Percentiles rank a stretch among this genome's conserved stretches.
phyloP scores from a whole-genome alignment of 2,797 vertebrate species.

The Echiichthys vipera region DNA sequence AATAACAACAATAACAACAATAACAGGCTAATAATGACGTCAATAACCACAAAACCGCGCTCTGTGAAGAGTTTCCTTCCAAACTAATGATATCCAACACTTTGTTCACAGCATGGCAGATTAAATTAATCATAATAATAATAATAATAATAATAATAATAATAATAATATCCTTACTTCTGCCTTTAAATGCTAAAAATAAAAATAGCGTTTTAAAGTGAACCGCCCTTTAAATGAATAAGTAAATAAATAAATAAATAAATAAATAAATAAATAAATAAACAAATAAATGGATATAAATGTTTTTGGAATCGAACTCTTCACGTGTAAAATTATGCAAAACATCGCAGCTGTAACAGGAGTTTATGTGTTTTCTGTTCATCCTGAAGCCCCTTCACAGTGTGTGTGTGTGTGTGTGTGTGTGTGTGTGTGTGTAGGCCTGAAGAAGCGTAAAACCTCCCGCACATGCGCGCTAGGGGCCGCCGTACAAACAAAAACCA shows the following conservation, averaged over 20 bases:
- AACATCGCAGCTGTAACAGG: slow-evolving; percentile 6
- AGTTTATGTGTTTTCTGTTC: slow-evolving; percentile 27
- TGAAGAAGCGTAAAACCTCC: slow-evolving; percentile 19
- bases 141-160: too few relatives aligned
- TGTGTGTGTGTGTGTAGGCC: slow-evolving; percentile 24
- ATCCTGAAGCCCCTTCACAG: slow-evolving; percentile 10
- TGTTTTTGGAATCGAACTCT: slow-evolving; percentile 52
- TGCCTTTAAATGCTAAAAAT: not conserved
- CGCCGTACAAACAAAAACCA: not conserved
- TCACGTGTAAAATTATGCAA: slow-evolving; percentile 65
- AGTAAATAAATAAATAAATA: not conserved
- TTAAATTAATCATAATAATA: too few relatives aligned
- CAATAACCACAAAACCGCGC: not conserved
- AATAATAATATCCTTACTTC: not conserved
- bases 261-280: not conserved
- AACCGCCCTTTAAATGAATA: not conserved
- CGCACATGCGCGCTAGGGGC: slow-evolving; percentile 56
- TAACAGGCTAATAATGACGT: not conserved
- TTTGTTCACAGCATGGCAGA: not conserved
- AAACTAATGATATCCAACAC: slow-evolving; percentile 22
- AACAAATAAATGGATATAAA: slow-evolving; percentile 12
- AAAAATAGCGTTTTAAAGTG: not conserved
- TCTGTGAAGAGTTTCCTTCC: slow-evolving; percentile 58
- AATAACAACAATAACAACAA: not conserved
- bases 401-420: slow-evolving; percentile 20